Evolutionary conservation across 2,888 invertebrate species (phyloP), one percentile per base, ranked within the genome.

Genomic region (Brachypalpus laphriformis): DNA sequence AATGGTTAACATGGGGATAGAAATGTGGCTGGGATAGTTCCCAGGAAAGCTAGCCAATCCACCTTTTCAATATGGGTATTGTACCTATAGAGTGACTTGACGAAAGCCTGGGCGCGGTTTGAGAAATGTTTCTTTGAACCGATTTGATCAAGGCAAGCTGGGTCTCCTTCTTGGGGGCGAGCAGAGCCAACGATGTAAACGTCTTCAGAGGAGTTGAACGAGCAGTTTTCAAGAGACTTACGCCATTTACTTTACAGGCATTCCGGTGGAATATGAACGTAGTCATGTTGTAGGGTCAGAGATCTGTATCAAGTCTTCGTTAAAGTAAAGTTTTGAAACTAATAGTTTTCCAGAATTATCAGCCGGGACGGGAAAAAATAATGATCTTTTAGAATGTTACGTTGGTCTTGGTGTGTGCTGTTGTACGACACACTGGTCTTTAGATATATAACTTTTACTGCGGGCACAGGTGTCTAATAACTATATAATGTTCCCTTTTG

Each of bases 81-180:
- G n/a, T 31, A 96, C 94, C 98, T 98, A 98, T 87, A 97, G 96
- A 94, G 90, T 97, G 96, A 89, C 95, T 90, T n/a, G 89, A 57
- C 7, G 90, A 88, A 87, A 90, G 87, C 61, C 87, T 89, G 0
- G 91, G 90, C 14, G 90, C 87, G 65, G 89, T 91, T 6, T 90
- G 65, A 1, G 90, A 87, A 86, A 91, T 89, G 45, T 87, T 89
- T 5, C 91, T 89, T 40, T 82, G 40, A 14, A 88, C 78, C 75
- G 87, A 87, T 63, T 89, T 89, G n/a, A 88, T 66, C 14, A 89
- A 57, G 5, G 82, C 65, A 68, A 89, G 56, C 8, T 89, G 88
- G 14, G 28, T 42, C 31, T 66, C 65, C 22, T 80, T 75, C 20
- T 71, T 89, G 88, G 28, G 85, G 51, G 74, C 89, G 86, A 18